phyloP scores from a whole-genome alignment of 1,140 invertebrate species.

The Ericerus pela region DNA sequence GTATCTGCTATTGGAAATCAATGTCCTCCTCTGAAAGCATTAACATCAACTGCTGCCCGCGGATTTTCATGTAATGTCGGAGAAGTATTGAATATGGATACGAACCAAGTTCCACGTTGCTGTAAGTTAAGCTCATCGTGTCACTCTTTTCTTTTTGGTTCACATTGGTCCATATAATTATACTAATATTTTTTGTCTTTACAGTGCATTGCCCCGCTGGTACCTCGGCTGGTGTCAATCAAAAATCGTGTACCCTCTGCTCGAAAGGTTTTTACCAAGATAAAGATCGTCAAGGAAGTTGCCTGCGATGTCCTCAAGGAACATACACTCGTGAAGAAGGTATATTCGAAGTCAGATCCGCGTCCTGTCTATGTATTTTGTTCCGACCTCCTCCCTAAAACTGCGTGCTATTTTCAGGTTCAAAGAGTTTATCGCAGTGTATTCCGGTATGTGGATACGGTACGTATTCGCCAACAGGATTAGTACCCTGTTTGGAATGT shows the following conservation, averaged over 20 bases:
- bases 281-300: constrained; percentile 69
- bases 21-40: constrained; percentile 74
- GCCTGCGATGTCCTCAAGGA: constrained; percentile 73
- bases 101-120: constrained; percentile 80
- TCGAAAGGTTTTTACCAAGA: constrained; percentile 84
- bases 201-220: constrained; percentile 87
- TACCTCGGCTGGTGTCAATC: constrained; percentile 75
- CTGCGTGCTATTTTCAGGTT: constrained; percentile 28
- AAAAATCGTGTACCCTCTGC: constrained; percentile 76
- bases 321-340: constrained; percentile 78
- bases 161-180: too few relatives aligned
- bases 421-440: constrained; percentile 65
- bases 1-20: constrained; percentile 76
- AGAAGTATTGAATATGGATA: constrained; percentile 71
- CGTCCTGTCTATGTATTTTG: background rate
- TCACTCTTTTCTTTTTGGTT: too few relatives aligned
- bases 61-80: constrained; percentile 87
- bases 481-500: constrained; percentile 90
- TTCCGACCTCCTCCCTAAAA: background rate
- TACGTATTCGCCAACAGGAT: constrained; percentile 84
- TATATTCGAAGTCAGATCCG: constrained; percentile 27
- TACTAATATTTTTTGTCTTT: constrained; percentile 28
- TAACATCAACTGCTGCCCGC: constrained; percentile 65
- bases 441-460: constrained; percentile 90
- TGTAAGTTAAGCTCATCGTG: constrained; percentile 41